Percentiles rank a stretch among this genome's conserved stretches.
Conservation (phyloP, 2,888 invertebrate species). For the Acrocyrtus sp. region DNA sequence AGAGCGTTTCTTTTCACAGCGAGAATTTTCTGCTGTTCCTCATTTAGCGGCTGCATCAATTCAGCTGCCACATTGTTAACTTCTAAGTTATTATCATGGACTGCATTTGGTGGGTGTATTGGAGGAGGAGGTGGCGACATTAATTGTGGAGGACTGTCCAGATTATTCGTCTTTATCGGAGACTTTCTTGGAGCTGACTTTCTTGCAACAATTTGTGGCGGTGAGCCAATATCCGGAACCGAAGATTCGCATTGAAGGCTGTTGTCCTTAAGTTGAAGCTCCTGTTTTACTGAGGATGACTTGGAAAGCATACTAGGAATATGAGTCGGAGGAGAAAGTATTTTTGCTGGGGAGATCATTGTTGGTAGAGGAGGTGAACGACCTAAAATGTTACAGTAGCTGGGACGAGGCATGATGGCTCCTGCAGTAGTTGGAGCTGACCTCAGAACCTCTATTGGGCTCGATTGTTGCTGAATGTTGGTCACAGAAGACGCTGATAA, state of each 20-base stretch:
- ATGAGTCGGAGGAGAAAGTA: conserved; percentile 20
- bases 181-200: conserved; percentile 27
- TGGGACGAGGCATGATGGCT: conserved; percentile 1
- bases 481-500: conserved; percentile 1
- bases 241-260: background rate
- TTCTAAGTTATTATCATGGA: background rate
- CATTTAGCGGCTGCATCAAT: conserved; percentile 16
- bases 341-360: conserved; percentile 31
- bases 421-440: conserved; percentile 7
- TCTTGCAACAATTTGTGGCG: conserved; percentile 14
- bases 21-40: conserved; percentile 24
- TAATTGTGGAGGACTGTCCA: conserved; percentile 24
- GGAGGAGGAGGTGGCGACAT: conserved; percentile 11
- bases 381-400: too few species aligned
- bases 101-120: background rate
- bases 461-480: conserved; percentile 4
- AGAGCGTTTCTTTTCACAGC: conserved; percentile 9
- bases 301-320: conserved; percentile 11
- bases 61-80: conserved; percentile 16
- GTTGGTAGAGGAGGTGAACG: conserved; percentile 30
- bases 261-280: background rate
- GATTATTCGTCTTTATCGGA: conserved; percentile 18
- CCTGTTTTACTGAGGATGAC: background rate
- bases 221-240: background rate
- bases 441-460: conserved; percentile 25